These are phyloP conservation scores for Drosophila paramelanica DNA, from an alignment of 2,888 invertebrate species.

Conservation along the genomic window DNA sequence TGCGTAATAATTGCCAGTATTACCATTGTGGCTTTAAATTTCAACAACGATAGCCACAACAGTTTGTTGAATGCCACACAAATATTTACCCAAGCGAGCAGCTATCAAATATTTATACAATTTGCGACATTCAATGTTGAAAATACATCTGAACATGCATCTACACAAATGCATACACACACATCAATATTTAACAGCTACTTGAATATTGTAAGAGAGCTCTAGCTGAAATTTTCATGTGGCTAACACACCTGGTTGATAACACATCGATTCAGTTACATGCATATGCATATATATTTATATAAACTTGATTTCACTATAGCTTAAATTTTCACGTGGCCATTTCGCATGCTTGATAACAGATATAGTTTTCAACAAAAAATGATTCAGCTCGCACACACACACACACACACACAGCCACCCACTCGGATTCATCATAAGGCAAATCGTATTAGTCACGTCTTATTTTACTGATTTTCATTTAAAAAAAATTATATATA, in stretches of 20 bases:
- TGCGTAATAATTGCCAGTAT: slow-evolving; percentile 66
- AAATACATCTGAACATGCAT: background rate
- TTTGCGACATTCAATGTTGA: slow-evolving; percentile 26
- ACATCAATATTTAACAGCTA: background rate
- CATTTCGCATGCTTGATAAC: no score
- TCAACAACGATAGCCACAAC: slow-evolving; percentile 36
- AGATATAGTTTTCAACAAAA: background rate
- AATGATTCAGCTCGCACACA: background rate
- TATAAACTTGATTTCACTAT: no score
- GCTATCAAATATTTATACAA: slow-evolving; percentile 36
- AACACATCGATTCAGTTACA: slow-evolving; percentile 14
- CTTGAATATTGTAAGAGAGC: slow-evolving; percentile 3
- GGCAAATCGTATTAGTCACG: slow-evolving; percentile 33
- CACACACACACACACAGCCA: background rate
- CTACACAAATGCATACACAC: background rate
- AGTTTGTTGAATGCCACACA: slow-evolving; percentile 57
- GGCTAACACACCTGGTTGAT: slow-evolving; percentile 8
- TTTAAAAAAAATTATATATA: no score
- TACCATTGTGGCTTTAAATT: slow-evolving; percentile 45
- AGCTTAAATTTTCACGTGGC: no score
- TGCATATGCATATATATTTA: no score
- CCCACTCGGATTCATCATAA: slow-evolving; percentile 1
- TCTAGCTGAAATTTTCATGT: background rate
- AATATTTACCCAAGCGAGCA: slow-evolving; percentile 6
- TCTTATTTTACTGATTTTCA: slow-evolving; percentile 16